Base-by-base conservation (phyloP, 2,888 invertebrate species). In the Nebria salina region DNA sequence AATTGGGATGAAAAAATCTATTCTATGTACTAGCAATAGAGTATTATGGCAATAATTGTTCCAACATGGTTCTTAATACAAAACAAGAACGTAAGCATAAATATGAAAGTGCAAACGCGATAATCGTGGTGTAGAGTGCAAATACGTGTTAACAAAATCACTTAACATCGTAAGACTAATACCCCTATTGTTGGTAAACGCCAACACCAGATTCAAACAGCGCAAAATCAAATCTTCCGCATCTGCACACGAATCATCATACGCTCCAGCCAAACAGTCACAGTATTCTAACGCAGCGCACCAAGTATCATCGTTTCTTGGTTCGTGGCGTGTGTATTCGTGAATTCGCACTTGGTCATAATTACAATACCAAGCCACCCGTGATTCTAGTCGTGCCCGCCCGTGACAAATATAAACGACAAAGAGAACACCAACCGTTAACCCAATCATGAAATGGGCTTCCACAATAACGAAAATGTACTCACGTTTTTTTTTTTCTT, bases 301-400 rank as follows among this genome's bases (percentile, higher is more conserved):
- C 54, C 8, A 54, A 54, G 13, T 11, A 54, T 1, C 54, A 54
- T 11, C 8, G 13, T 13, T 54, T 54, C 54, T 8, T 8, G 54
- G 8, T 11, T 54, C 54, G 13, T 54, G 54, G 54, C 34, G 34
- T 34, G 34, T 34, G 34, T 34, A 34, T 34, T 34, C 34, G 79
- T 66, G 54, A 79, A 75, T 75, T 74, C 70, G 41, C 75, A 79
- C 74, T 79, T 74, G 79, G 65, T 9, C 66, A 66, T 78, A 78
- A 78, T 78, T 78, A 78, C 78, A 78, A 78, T 78, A 43, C 73
- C 74, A 15, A 74, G 79, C 79, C 79, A 79, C 79, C 79, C 79
- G 79, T 70, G 75, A 79, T 79, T 72, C 73, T 65, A 42, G 72
- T 43, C 75, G 8, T 25, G 64, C 75, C 75, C 15, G 54, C 64